Base-by-base conservation (phyloP, 2,888 invertebrate genomes). In the Fragum fragum region DNA sequence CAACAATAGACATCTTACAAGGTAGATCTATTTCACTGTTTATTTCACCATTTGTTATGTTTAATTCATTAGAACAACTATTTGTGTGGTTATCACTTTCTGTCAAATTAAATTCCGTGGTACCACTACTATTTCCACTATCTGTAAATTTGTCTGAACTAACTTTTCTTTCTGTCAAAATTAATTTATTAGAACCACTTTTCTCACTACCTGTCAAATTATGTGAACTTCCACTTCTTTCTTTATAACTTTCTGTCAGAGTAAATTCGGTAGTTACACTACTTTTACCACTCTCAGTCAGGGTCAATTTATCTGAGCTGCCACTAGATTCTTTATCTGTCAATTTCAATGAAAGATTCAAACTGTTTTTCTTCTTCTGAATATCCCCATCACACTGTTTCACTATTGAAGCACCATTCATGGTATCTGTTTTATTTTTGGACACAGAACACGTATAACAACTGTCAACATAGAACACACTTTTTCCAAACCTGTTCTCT, bases 1-100 rank as follows among this genome's bases (percentile, higher is more conserved):
- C 71, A 14, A 86, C 83, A 47, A 85, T 70, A 7, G 90, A 89
- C 57, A 92, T 70, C 42, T 85, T 86, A 79, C 91, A 92, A 21
- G 29, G 66, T 42, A 75, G 66, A 42, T 66, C 66, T 42, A 0
- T 66, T 5, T 42, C 66, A 26, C 18, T 14, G 7, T n/a, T 32
- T n/a, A 61, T 18, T n/a, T 29, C 16, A 32, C 29, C 61, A 61
- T 6, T 61, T 32, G 29, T 29, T 29, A 14, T 18, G 18, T 32
- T 3, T 9, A 14, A 47, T 14, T 47, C 47, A 47, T 47, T 47
- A 47, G 14, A 18, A 47, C 14, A 9, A 18, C 5, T 14, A 47
- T 47, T 47, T 47, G 47, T 47, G 32, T 3, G 3, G 32, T 36
- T 3, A 47, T 47, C n/a, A 18, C 2, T 47, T 47, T 47, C 47